These are phyloP conservation scores for Tetheella fluctuosa DNA, from an alignment of 2,888 invertebrate genomes.

Conservation along the genomic window DNA sequence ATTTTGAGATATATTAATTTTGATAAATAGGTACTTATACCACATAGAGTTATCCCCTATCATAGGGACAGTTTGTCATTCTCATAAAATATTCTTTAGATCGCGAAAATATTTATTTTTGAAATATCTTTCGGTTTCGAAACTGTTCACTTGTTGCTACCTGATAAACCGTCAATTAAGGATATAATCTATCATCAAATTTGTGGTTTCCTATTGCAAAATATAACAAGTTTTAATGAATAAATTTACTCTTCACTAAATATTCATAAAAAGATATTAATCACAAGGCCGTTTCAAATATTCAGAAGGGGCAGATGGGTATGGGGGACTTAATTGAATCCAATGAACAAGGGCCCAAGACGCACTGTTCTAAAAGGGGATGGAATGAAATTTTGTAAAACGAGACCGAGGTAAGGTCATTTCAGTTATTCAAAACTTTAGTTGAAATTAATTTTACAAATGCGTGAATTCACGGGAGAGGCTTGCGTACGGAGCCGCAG, in stretches of 20 bases:
- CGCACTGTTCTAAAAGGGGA: constrained; percentile 15
- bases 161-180: background rate
- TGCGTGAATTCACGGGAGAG: constrained; percentile 12
- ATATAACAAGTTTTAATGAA: background rate
- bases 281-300: constrained; percentile 10
- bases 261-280: constrained; percentile 5
- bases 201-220: background rate
- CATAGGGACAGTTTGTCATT: too few species aligned
- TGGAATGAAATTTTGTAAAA: constrained; percentile 22
- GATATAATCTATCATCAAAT: background rate
- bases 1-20: too few species aligned
- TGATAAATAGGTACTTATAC: too few species aligned
- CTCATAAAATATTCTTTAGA: too few species aligned
- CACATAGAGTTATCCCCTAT: too few species aligned
- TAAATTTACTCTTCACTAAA: constrained; percentile 5
- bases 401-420: constrained; percentile 25
- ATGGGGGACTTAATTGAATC: constrained; percentile 37
- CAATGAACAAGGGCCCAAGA: constrained; percentile 34
- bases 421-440: constrained; percentile 39
- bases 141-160: background rate
- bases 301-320: constrained; percentile 20
- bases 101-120: background rate
- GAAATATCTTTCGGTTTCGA: background rate
- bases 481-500: background rate
- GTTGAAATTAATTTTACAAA: constrained; percentile 31